Conservation (phyloP, 2,888 invertebrate species). For the Coelopa pilipes region DNA sequence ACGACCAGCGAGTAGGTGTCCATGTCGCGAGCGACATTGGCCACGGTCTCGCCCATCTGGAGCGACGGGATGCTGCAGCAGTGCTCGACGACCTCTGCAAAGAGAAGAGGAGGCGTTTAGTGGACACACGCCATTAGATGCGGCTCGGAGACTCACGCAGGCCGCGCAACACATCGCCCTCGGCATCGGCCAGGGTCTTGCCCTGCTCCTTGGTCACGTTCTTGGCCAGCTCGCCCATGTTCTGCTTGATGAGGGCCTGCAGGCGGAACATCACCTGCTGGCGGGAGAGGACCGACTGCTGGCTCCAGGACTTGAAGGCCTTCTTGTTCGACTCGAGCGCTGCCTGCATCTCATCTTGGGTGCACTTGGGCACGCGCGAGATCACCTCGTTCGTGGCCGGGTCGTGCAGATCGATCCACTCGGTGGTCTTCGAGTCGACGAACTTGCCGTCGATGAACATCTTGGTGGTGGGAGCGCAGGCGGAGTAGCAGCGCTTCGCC, state of each 20-base stretch:
- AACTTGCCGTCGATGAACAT: conserved; percentile 96
- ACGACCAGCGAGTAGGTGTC: conserved; percentile 92
- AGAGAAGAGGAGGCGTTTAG: conserved; percentile 19
- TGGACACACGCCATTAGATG: no score
- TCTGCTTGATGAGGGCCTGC: conserved; percentile 86
- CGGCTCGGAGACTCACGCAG: conserved; percentile 78
- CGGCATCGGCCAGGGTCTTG: conserved; percentile 95
- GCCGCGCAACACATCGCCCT: conserved; percentile 97
- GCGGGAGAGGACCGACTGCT: conserved; percentile 89
- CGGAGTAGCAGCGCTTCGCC: conserved; percentile 68
- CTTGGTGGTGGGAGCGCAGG: conserved; percentile 81
- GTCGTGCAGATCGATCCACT: conserved; percentile 96
- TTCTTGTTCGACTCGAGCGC: conserved; percentile 89
- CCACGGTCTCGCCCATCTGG: conserved; percentile 92
- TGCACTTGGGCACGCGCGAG: conserved; percentile 89
- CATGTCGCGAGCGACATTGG: conserved; percentile 88
- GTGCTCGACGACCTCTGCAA: conserved; percentile 93
- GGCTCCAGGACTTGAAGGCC: conserved; percentile 85
- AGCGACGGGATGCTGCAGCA: conserved; percentile 93
- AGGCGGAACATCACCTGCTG: conserved; percentile 93
- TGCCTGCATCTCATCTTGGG: conserved; percentile 86
- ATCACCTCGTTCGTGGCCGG: conserved; percentile 92
- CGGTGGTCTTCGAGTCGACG: conserved; percentile 89
- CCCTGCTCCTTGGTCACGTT: conserved; percentile 97
- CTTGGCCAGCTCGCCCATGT: conserved; percentile 88